Conservation (phyloP, 2,797 vertebrate species). For the Diglossa cyanea region DNA sequence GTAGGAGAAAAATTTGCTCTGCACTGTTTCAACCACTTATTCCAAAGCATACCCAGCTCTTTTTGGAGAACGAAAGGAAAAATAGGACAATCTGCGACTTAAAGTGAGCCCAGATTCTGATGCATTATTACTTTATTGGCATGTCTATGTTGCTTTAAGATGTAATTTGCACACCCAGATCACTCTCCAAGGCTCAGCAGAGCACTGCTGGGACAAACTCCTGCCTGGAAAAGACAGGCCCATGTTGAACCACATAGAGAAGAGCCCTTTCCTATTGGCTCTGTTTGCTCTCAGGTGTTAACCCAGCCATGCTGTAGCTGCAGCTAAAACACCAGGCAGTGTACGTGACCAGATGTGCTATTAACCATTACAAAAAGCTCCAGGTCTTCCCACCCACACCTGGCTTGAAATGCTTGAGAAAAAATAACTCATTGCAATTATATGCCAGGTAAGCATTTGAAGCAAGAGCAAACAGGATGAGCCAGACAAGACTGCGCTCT, state of each 20-base stretch:
- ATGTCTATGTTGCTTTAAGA: not conserved
- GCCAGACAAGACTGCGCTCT: not conserved
- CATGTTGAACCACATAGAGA: rapidly evolving
- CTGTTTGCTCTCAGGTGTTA: not conserved
- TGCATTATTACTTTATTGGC: not conserved
- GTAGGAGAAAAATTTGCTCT: not conserved
- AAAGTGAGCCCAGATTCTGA: not conserved
- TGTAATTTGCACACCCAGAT: not conserved
- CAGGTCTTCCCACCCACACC: slow-evolving; percentile 22
- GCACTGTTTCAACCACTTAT: not conserved
- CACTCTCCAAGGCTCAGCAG: not conserved
- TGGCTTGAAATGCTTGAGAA: slow-evolving; percentile 6
- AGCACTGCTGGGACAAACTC: not conserved
- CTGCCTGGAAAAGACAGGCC: not conserved
- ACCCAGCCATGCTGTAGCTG: not conserved
- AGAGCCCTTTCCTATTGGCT: not conserved
- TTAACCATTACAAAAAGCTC: not conserved
- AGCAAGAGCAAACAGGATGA: slow-evolving; percentile 31
- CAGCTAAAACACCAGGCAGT: not conserved
- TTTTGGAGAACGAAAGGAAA: not conserved
- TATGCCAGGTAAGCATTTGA: not conserved
- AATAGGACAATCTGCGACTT: not conserved
- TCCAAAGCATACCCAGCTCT: not conserved
- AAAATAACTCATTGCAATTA: slow-evolving; percentile 1
- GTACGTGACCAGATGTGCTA: not conserved